Conservation (phyloP, 2,113 vertebrate species). For the Dunckerocampus dactyliophorus region DNA sequence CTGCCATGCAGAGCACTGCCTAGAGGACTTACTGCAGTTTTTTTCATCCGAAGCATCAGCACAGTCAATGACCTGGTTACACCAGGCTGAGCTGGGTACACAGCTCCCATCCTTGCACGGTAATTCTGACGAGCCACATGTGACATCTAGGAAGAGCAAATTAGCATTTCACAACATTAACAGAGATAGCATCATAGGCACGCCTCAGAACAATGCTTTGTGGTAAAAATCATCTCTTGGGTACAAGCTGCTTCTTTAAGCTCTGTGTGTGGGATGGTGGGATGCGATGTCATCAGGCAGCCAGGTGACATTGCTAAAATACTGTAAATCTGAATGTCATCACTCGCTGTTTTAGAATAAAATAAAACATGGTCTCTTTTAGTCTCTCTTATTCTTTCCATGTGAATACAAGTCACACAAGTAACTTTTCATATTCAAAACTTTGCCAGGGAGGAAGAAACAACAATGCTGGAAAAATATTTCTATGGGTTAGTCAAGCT, state of each 20-base stretch:
- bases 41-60: slow-evolving; percentile 93
- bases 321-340: too few species aligned
- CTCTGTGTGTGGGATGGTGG: background rate
- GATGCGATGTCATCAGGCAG: background rate
- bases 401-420: too few species aligned
- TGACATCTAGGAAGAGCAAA: slow-evolving; percentile 73
- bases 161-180: slow-evolving; percentile 48
- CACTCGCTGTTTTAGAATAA: too few species aligned
- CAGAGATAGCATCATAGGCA: slow-evolving; percentile 26
- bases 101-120: slow-evolving; percentile 87
- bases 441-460: too few species aligned
- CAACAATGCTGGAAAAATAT: too few species aligned
- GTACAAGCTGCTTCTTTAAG: slow-evolving; percentile 7
- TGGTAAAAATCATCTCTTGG: slow-evolving; percentile 25
- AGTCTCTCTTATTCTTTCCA: too few species aligned
- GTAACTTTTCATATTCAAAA: too few species aligned
- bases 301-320: too few species aligned
- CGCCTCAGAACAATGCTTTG: slow-evolving; percentile 19
- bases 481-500: too few species aligned
- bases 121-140: slow-evolving; percentile 82
- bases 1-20: slow-evolving; percentile 18
- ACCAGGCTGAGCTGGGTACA: slow-evolving; percentile 82
- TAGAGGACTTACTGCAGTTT: slow-evolving; percentile 84
- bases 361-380: too few species aligned
- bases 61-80: slow-evolving; percentile 95